A percentile compares a stretch with the other conserved stretches of the same genome.
Conservation (phyloP, 2,797 vertebrate species). For the Buphagus erythrorhynchus region DNA sequence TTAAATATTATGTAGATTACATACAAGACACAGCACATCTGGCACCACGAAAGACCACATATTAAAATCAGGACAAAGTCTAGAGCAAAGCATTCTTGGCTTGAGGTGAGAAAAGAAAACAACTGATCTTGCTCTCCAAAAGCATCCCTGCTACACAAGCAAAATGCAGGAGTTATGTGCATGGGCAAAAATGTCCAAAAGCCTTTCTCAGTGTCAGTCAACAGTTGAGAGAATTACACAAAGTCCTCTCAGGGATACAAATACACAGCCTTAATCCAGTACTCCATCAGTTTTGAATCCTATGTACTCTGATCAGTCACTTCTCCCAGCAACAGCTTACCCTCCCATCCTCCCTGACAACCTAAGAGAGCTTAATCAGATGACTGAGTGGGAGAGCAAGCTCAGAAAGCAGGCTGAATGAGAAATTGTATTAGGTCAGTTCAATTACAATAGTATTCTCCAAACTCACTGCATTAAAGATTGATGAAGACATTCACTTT, state of each 20-base stretch:
- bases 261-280: background rate
- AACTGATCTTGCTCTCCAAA: background rate
- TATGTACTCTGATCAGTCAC: background rate
- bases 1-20: background rate
- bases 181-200: background rate
- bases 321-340: background rate
- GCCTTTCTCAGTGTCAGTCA: background rate
- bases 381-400: background rate
- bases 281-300: background rate
- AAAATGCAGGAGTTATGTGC: background rate
- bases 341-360: background rate
- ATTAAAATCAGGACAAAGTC: background rate
- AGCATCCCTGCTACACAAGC: background rate
- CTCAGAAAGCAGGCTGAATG: background rate
- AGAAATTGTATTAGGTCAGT: background rate
- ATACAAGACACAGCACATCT: background rate
- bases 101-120: background rate
- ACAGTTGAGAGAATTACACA: background rate
- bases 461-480: background rate
- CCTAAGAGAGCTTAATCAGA: background rate
- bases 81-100: background rate
- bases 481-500: background rate
- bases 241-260: background rate
- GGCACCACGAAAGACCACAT: background rate
- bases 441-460: background rate